Conservation (phyloP, 2,797 vertebrate species). For the Pterois miles region DNA sequence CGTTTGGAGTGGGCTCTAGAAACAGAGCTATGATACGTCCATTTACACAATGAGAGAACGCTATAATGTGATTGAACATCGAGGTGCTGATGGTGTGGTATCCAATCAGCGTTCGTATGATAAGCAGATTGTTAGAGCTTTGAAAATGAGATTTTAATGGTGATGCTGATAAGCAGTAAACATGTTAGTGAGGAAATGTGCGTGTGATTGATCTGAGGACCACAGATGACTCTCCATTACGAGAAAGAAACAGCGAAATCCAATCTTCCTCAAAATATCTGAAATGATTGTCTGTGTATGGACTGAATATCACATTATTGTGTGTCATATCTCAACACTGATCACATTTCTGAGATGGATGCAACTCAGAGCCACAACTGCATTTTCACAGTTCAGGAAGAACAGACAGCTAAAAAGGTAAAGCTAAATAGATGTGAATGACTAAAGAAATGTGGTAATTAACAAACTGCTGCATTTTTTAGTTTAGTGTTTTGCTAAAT, state of each 20-base stretch:
- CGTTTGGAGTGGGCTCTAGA: conserved; percentile 8
- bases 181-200: conserved; percentile 9
- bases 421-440: neutral
- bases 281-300: neutral
- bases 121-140: conserved; percentile 36
- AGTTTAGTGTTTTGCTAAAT: neutral
- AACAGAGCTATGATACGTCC: neutral
- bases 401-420: neutral
- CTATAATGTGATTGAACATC: conserved; percentile 23
- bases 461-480: neutral
- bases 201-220: conserved; percentile 1
- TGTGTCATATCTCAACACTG: neutral
- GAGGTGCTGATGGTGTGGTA: conserved; percentile 22
- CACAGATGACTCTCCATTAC: neutral
- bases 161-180: conserved; percentile 37
- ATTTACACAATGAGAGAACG: neutral
- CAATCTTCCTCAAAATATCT: neutral
- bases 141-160: conserved; percentile 53
- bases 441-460: neutral
- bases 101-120: conserved; percentile 40
- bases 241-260: conserved; percentile 12
- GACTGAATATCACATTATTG: neutral
- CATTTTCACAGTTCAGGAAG: neutral
- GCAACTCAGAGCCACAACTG: neutral
- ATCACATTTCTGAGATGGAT: neutral